phyloP scores from a whole-genome alignment of 2,797 vertebrate genomes.

The Xiphorhynchus erythropygius region DNA sequence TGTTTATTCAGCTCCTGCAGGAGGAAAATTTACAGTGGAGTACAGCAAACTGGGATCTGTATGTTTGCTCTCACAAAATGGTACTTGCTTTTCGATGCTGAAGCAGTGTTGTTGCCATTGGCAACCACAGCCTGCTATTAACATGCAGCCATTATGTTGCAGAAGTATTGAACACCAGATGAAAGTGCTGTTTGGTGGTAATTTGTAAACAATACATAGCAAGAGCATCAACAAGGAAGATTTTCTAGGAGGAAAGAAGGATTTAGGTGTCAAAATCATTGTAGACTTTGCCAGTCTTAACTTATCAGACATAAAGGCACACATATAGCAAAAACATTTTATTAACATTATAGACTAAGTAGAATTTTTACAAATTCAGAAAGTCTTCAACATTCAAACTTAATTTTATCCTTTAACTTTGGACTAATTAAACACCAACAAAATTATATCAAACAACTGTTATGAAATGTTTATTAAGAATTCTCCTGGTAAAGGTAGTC shows the following conservation, averaged over 20 bases:
- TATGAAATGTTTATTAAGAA: slow-evolving; percentile 26
- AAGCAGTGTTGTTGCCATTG: background rate
- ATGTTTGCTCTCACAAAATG: background rate
- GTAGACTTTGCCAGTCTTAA: background rate
- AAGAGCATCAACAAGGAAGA: background rate
- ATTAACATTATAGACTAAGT: background rate
- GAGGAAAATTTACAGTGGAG: background rate
- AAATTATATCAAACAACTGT: background rate
- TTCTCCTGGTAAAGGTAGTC: slow-evolving; percentile 2
- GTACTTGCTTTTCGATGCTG: background rate
- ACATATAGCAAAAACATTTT: background rate
- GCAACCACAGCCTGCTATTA: slow-evolving; percentile 24
- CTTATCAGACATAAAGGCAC: background rate
- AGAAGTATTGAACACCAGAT: slow-evolving; percentile 22
- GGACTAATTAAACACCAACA: background rate
- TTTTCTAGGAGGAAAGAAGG: background rate
- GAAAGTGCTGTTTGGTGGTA: slow-evolving; percentile 11
- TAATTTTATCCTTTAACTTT: background rate
- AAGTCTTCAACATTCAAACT: background rate
- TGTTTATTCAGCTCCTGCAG: background rate
- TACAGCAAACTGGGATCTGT: background rate
- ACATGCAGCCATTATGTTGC: slow-evolving; percentile 4
- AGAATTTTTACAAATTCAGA: background rate
- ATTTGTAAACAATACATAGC: slow-evolving; percentile 32
- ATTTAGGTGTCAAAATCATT: background rate